Evolutionary conservation across 2,797 vertebrate genomes (phyloP), one percentile per base, ranked within the genome.

Genomic region (Helarctos malayanus): DNA sequence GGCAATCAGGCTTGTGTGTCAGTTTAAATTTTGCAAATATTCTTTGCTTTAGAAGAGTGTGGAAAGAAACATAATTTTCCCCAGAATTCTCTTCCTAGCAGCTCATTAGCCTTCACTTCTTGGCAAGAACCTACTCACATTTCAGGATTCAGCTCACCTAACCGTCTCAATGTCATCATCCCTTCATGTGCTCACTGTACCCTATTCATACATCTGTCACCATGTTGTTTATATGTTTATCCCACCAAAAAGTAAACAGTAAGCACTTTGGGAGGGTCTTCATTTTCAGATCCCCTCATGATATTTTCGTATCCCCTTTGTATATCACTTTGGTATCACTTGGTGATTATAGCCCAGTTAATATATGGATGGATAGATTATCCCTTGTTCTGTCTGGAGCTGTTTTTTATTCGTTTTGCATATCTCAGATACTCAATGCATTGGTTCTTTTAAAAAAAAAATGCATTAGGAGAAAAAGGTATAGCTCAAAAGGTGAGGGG

Each of bases 1-100:
- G 65, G 9, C 69, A 63, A 41, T 56, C 52, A 29, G 11, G 56
- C 29, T 71, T 54, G 13, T 47, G 38, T 23, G 18, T 59, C 52
- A 82, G 21, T 85, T 91, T 69, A 76, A 65, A 89, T 38, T 38
- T 89, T 94, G 84, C 68, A 79, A 27, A 25, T 65, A 52, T 27
- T 35, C 19, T 19, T 97, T 47, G 13, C 27, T 45, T 12, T 80
- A 8, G 76, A 82, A 82, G 56, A 69, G 1, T 23, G 2, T 16
- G 19, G 84, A 81, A 61, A 75, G 52, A 80, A 38, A 16, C 5
- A 12, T 4, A 7, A 23, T 2, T 78, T 61, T 45, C 35, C 16
- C 38, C 65, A 13, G 29, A 18, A 35, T 54, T 41, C 13, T 41
- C 35, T 89, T 69, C 13, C 23, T 12, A 56, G 47, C 4, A n/a